Conservation (phyloP, 2,888 invertebrate species). For the Myopa tessellatipennis region DNA sequence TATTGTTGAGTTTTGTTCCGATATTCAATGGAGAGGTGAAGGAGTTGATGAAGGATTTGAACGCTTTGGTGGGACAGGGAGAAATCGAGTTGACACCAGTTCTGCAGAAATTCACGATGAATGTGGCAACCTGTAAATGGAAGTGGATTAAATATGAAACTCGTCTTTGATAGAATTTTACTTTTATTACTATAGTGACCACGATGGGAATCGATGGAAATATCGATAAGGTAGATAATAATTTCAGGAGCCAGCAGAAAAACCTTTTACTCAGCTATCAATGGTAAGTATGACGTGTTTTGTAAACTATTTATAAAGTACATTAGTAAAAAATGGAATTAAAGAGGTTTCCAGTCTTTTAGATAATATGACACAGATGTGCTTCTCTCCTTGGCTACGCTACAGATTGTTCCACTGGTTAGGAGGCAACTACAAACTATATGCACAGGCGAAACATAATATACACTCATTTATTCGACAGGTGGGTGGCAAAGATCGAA, state of each 20-base stretch:
- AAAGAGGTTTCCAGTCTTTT: slow-evolving; percentile 51
- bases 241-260: slow-evolving; percentile 47
- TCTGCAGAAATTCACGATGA: slow-evolving; percentile 58
- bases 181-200: slow-evolving; percentile 53
- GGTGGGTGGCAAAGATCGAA: slow-evolving; percentile 48
- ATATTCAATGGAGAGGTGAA: slow-evolving; percentile 59
- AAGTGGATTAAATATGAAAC: background rate
- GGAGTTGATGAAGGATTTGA: slow-evolving; percentile 50
- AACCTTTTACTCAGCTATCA: slow-evolving; percentile 57
- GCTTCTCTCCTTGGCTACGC: slow-evolving; percentile 61
- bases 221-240: slow-evolving; percentile 46
- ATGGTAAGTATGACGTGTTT: slow-evolving; percentile 51
- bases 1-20: slow-evolving; percentile 60
- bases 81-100: slow-evolving; percentile 55
- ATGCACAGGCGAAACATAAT: slow-evolving; percentile 52
- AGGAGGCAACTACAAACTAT: slow-evolving; percentile 52
- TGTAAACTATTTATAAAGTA: background rate
- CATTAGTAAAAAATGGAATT: slow-evolving; percentile 32
- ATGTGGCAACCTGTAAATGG: slow-evolving; percentile 60
- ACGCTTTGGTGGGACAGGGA: slow-evolving; percentile 47
- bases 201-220: slow-evolving; percentile 60
- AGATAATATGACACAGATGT: slow-evolving; percentile 62
- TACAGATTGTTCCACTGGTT: slow-evolving; percentile 52
- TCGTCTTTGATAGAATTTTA: background rate
- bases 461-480: slow-evolving; percentile 57